Evolutionary conservation across 2,113 vertebrate genomes (phyloP).

Genomic region (Amphilophus citrinellus): DNA sequence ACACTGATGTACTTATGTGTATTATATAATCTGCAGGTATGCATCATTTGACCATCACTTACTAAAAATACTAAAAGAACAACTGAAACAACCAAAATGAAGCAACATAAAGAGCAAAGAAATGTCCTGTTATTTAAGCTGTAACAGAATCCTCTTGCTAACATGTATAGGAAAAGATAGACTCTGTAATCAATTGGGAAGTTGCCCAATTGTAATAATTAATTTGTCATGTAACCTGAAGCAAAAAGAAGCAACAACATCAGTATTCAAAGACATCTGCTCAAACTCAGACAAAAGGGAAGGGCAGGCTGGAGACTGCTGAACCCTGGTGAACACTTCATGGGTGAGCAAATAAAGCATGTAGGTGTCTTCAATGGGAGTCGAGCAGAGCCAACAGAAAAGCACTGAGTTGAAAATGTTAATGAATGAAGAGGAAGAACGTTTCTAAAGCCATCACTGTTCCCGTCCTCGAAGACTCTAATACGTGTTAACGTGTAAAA

Average conservation of each 20-base stretch:
- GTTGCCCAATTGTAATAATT: constrained; percentile 20
- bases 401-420: neutral
- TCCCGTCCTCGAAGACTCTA: neutral
- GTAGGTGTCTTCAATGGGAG: neutral
- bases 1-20: neutral
- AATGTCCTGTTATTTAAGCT: neutral
- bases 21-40: neutral
- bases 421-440: neutral
- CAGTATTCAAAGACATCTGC: constrained; percentile 4
- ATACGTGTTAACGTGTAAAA: neutral
- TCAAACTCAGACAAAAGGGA: neutral
- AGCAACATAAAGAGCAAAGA: neutral
- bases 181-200: neutral
- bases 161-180: no score
- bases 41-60: neutral
- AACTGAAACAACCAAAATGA: neutral
- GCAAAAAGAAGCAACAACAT: constrained; percentile 2
- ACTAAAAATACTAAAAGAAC: neutral
- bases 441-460: neutral
- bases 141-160: neutral
- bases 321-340: constrained; percentile 6
- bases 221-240: constrained; percentile 28
- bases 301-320: neutral
- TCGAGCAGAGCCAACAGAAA: constrained; percentile 1
- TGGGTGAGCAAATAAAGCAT: constrained; percentile 1